Base-by-base conservation (phyloP, 2,888 invertebrate genomes). In the Cataglyphis rosenhaueri region DNA sequence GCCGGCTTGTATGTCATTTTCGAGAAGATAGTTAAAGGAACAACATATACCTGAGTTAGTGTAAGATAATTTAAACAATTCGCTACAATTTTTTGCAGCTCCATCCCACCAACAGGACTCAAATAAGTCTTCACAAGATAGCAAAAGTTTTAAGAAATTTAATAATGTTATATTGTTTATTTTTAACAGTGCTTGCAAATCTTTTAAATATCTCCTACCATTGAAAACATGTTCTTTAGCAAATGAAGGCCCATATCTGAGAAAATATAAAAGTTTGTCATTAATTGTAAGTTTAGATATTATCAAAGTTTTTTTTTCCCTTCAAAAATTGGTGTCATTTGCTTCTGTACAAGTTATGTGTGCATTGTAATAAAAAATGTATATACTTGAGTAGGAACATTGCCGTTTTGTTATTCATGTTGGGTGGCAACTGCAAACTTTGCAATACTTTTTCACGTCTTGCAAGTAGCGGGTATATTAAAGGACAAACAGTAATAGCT, bases 401-500 rank as follows among this genome's bases (percentile, higher is more conserved):
- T 0, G 66, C 86, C 3, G 89, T 84, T 0, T 87, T 78, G 15
- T 38, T 84, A 18, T 87, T 85, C 73, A 92, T 87, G 44, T 91
- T 87, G 0, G 76, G 81, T 0, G 91, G 90, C 18, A 94, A 35
- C 6, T 32, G 68, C 0, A 85, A 48, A 21, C 32, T 75, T 18
- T 81, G 21, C n/a, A 90, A 62, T n/a, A 88, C 61, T 18, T 62
- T 38, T 3, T 32, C 84, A 91, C 93, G 94, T 44, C 66, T 90
- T 82, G 61, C 84, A 57, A 9, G 87, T 48, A 79, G 91, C 87
- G 52, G 83, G 61, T 35, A 92, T 78, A 52, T 90, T 3, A 92
- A 83, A 18, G 94, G 93, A 82, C 95, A 95, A 61, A 95, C 90
- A 12, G 94, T 94, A 3, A 95, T 88, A 1, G 93, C 94, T 15